These are phyloP conservation scores for Antidorcas marsupialis DNA, from an alignment of 2,113 vertebrate genomes.

Conservation along the genomic window DNA sequence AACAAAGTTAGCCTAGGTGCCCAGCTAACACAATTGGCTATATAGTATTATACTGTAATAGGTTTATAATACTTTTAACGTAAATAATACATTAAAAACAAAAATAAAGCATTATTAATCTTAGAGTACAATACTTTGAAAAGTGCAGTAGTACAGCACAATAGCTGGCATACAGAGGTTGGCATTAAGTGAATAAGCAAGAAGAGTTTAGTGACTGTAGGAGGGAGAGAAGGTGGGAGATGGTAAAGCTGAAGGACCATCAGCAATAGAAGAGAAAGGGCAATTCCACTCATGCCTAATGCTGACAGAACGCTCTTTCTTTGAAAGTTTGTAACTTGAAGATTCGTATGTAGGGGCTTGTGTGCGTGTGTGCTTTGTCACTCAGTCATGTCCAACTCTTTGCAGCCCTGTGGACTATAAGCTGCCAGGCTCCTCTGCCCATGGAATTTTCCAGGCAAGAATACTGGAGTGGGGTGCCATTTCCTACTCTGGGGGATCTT, in stretches of 20 bases:
- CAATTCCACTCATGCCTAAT: background rate
- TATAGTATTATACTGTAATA: background rate
- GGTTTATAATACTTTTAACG: background rate
- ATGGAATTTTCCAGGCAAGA: background rate
- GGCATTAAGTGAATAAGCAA: background rate
- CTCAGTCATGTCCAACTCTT: background rate
- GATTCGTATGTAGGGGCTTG: background rate
- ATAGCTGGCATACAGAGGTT: background rate
- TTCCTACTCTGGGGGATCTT: background rate
- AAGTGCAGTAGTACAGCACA: background rate
- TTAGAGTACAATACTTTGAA: background rate
- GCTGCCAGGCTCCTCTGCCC: background rate
- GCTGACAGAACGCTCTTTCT: background rate
- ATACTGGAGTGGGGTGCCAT: background rate
- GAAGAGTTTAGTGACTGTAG: background rate
- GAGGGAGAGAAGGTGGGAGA: background rate
- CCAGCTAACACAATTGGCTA: background rate
- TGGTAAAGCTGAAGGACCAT: background rate
- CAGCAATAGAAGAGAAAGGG: background rate
- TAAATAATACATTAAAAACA: background rate
- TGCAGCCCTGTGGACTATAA: background rate
- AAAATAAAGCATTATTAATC: background rate
- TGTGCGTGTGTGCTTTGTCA: background rate
- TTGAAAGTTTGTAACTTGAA: background rate
- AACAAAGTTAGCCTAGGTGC: background rate